These are phyloP conservation scores for Sphenopsis melanotis DNA, from an alignment of 2,797 vertebrate species.

Conservation along the genomic window DNA sequence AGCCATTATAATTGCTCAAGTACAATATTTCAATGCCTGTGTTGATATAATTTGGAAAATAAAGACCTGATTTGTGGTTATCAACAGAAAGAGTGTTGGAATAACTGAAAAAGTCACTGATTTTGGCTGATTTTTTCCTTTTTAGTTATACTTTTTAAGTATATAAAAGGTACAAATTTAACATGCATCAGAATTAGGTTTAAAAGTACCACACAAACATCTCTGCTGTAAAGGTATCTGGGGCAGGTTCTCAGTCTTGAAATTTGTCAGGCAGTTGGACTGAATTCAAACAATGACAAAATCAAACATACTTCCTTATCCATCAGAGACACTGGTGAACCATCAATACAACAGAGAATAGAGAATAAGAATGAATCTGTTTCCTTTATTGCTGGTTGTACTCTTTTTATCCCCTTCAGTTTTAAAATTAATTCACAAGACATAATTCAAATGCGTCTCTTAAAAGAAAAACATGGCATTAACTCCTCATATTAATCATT, in stretches of 20 bases:
- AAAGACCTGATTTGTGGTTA: not conserved
- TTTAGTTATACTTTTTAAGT: not conserved
- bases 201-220: not conserved
- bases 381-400: conserved; percentile 43
- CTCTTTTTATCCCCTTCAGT: not conserved
- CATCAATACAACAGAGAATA: not conserved
- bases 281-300: not conserved
- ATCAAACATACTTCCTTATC: not conserved
- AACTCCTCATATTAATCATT: not conserved
- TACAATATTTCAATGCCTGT: not conserved
- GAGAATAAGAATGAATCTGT: not conserved
- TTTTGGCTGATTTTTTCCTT: not conserved
- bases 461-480: not conserved
- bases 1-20: not conserved
- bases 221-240: not conserved
- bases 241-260: not conserved
- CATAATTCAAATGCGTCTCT: not conserved
- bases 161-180: not conserved
- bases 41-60: not conserved
- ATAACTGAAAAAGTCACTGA: not conserved
- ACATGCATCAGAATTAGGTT: not conserved
- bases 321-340: not conserved
- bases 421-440: conserved; percentile 8
- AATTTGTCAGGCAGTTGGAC: not conserved
- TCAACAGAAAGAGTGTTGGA: not conserved